phyloP scores from a whole-genome alignment of 2,888 invertebrate genomes.

The Arrhopalites spinosus region DNA sequence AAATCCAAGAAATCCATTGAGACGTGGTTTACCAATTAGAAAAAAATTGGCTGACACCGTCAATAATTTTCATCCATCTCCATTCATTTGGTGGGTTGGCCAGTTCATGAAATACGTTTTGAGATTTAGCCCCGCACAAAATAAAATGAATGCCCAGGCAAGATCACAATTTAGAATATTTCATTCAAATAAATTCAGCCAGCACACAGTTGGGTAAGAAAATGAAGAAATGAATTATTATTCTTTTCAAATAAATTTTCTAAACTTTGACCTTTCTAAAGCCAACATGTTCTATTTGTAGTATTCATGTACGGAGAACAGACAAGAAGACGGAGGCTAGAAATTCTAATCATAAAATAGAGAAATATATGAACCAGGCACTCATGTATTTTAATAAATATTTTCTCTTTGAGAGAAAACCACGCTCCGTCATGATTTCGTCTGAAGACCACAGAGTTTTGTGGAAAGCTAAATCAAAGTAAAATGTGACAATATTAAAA shows the following conservation, averaged over 20 bases:
- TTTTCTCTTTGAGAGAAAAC: background rate
- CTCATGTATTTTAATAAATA: constrained; percentile 1
- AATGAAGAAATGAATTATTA: background rate
- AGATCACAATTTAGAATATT: background rate
- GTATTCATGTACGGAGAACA: constrained; percentile 7
- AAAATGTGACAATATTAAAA: background rate
- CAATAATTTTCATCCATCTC: background rate
- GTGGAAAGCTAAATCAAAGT: background rate
- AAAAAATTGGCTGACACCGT: background rate
- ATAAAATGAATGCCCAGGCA: background rate
- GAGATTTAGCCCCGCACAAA: background rate
- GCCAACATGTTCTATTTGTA: too few relatives aligned
- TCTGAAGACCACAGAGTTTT: background rate
- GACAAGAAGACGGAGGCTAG: background rate
- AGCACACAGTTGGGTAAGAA: constrained; percentile 4
- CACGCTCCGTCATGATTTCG: background rate
- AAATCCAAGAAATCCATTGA: background rate
- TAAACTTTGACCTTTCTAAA: too few relatives aligned
- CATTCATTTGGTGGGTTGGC: constrained; percentile 8
- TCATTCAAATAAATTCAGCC: background rate
- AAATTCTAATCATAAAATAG: background rate
- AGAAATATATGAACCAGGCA: background rate
- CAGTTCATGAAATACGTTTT: constrained; percentile 16
- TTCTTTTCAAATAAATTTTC: too few relatives aligned
- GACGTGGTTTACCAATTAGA: background rate